These are phyloP conservation scores for Thera obeliscata DNA, from an alignment of 2,888 invertebrate genomes.

Conservation along the genomic window DNA sequence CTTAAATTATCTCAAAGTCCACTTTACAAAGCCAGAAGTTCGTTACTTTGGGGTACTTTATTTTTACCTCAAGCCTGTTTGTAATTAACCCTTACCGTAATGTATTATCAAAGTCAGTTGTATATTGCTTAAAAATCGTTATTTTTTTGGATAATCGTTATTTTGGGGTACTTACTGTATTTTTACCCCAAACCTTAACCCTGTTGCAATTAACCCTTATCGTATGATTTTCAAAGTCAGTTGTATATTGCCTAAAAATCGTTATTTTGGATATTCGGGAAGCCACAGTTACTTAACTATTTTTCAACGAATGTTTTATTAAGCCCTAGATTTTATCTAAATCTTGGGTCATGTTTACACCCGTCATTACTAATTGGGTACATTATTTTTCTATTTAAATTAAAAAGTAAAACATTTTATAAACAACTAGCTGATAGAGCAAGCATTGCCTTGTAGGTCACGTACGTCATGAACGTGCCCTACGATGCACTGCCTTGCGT, in stretches of 20 bases:
- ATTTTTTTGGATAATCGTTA: conserved; percentile 3
- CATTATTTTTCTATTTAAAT: too few species aligned
- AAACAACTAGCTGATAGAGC: too few species aligned
- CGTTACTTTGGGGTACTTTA: neutral
- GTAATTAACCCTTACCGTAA: conserved; percentile 14
- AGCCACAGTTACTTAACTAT: too few species aligned
- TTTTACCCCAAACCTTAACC: conserved; percentile 9
- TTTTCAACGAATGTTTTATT: neutral
- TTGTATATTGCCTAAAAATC: conserved; percentile 33
- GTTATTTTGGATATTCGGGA: neutral
- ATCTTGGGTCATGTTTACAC: too few species aligned
- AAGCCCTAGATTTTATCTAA: too few species aligned
- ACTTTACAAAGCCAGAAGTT: conserved; percentile 15
- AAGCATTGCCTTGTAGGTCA: too few species aligned
- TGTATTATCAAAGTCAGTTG: conserved; percentile 15
- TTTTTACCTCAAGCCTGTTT: conserved; percentile 6
- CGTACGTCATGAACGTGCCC: too few species aligned
- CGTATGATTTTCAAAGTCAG: conserved; percentile 12
- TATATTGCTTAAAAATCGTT: conserved; percentile 31
- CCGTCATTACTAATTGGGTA: too few species aligned
- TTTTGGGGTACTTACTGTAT: neutral
- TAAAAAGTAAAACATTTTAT: too few species aligned
- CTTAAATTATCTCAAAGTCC: conserved; percentile 41
- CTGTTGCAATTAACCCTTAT: conserved; percentile 14
- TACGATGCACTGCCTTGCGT: too few species aligned